Evolutionary conservation across 1,140 invertebrate species (phyloP), one percentile per base, ranked within the genome.

Genomic region (Asbolus verrucosus): DNA sequence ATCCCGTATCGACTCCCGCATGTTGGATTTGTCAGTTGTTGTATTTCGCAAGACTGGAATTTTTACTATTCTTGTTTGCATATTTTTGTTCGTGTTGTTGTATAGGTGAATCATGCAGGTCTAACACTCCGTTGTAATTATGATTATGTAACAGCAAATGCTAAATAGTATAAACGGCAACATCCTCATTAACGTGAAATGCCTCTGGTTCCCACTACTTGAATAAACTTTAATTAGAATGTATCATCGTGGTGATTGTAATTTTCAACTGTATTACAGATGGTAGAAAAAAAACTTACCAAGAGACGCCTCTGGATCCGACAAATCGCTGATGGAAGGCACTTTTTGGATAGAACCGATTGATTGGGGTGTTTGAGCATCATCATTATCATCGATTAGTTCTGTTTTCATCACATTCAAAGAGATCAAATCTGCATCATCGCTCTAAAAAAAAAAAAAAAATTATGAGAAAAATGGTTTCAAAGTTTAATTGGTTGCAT

Each of bases 251-350:
- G n/a, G n/a, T n/a, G n/a, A n/a, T n/a, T n/a, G n/a, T n/a, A n/a
- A n/a, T n/a, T n/a, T n/a, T n/a, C n/a, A n/a, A n/a, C n/a, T n/a
- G n/a, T n/a, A n/a, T 24, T 39, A 39, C 8, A 2, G 11, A 18
- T 65, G 36, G 36, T 54, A 13, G 54, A 67, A 31, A 16, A 13
- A 24, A 24, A 18, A 91, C 91, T 92, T 83, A 94, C 92, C 92
- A 69, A 93, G 80, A 6, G 92, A 93, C 27, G 88, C 91, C 83
- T 94, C 92, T 13, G 89, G 89, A 81, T 93, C 92, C 1, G 91
- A 93, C 5, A 94, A 84, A 81, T 94, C 92, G 38, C 91, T 92
- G 21, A 94, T 86, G 0, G 92, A 93, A 3, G 92, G 92, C 65
- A 94, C 92, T 80, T 93, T 94, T 80, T 92, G 91, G 84, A 93